Conservation (phyloP, 2,113 vertebrate species). For the Rhinoderma darwinii region DNA sequence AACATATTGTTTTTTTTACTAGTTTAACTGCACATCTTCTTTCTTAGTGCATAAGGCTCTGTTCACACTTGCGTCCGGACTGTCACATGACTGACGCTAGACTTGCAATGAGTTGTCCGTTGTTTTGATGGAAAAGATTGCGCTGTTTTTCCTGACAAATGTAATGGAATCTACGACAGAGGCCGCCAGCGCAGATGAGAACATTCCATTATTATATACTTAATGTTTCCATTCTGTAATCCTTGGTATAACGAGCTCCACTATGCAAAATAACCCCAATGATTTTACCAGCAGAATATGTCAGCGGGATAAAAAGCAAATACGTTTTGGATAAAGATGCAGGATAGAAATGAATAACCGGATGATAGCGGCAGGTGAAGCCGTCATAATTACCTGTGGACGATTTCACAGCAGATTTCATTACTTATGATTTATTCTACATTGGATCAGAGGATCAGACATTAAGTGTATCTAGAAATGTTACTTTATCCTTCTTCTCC, state of each 20-base stretch:
- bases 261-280: background rate
- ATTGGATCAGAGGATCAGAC: slow-evolving; percentile 64
- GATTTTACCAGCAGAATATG: background rate
- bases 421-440: slow-evolving; percentile 62
- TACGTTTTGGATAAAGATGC: slow-evolving; percentile 55
- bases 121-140: too few relatives aligned
- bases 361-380: slow-evolving; percentile 17
- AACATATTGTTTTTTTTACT: too few relatives aligned
- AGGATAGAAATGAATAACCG: slow-evolving; percentile 50
- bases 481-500: background rate
- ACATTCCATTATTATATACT: too few relatives aligned
- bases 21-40: too few relatives aligned
- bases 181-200: too few relatives aligned
- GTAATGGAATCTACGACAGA: too few relatives aligned
- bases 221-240: background rate
- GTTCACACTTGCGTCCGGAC: too few relatives aligned
- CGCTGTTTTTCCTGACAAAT: too few relatives aligned
- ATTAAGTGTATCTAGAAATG: background rate
- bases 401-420: slow-evolving; percentile 58
- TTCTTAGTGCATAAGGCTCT: too few relatives aligned
- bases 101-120: too few relatives aligned
- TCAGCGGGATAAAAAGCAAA: slow-evolving; percentile 19
- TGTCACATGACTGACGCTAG: too few relatives aligned
- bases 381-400: slow-evolving; percentile 43
- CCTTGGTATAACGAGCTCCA: background rate